Base-by-base conservation (phyloP, 2,113 vertebrate genomes). In the Callopanchax toddi region DNA sequence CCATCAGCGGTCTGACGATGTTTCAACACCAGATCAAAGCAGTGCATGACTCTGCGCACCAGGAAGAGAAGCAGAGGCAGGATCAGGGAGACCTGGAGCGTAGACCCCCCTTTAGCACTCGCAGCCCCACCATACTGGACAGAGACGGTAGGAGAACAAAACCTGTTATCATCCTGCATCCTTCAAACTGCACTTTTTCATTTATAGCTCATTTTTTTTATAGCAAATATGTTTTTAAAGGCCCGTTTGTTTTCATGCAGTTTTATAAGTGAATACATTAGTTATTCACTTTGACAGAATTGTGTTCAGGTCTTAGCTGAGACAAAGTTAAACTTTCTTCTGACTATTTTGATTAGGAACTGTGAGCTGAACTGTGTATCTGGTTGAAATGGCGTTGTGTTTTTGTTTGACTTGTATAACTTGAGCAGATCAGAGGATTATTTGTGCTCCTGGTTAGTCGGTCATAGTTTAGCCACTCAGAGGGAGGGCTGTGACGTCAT, bases 1-100 rank as follows among this genome's bases (percentile, higher is more conserved):
- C 95, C 0, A 87, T 95, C 54, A 99, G 95, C 0, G 97, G 95
- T 8, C 95, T 93, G 0, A 86, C 95, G 0, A 95, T 99, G 71
- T 94, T 95, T 70, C 97, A 99, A 62, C 92, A 96, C 52, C 97
- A 99, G 79, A 96, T 99, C 77, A 99, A 98, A 83, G 96, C 94
- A 0, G 94, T 92, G 84, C 96, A 97, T 3, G 97, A 99, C 55
- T 97, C 95, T 0, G 94, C 94, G 0, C 92, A 97, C 76, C 89
- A 97, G 72, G 97, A 99, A 60, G 97, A 98, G 71, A 94, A 93
- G 51, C 97, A 97, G 90, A 91, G 96, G 80, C 95, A 95, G 66
- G 96, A 98, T 46, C 95, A 95, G 76, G 86, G 92, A 25, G 95
- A 95, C 44, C 58, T 92, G 78, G 97, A 98, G 3, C 94, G 93